Conservation (phyloP, 2,113 vertebrate genomes). For the Tapirus terrestris region DNA sequence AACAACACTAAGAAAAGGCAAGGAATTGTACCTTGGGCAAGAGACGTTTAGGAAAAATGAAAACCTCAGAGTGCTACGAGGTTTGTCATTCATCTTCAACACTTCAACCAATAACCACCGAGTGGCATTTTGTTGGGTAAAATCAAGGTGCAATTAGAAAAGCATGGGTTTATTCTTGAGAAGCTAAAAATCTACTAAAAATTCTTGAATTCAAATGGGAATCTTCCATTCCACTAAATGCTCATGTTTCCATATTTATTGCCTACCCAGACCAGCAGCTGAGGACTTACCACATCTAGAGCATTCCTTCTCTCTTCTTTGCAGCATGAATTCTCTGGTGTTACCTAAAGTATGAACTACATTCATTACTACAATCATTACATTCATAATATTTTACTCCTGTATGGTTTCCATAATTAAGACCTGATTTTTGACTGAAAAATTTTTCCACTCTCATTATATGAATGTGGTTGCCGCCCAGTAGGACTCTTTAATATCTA, state of each 20-base stretch:
- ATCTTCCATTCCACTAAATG: background rate
- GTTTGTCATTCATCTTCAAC: background rate
- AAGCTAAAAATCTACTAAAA: constrained; percentile 14
- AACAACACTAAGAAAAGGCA: background rate
- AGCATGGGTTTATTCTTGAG: background rate
- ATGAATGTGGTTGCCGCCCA: background rate
- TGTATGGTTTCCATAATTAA: background rate
- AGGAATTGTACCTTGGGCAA: background rate
- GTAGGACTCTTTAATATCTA: background rate
- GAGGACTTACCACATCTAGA: background rate
- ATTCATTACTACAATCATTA: background rate
- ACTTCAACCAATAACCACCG: background rate
- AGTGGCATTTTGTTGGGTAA: background rate
- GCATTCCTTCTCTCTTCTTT: background rate
- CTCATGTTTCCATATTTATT: background rate
- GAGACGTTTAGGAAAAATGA: background rate
- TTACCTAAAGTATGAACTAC: background rate
- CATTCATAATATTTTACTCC: constrained; percentile 4
- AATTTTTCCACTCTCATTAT: background rate
- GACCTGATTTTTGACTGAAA: constrained; percentile 13
- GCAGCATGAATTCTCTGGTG: background rate
- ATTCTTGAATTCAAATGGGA: background rate
- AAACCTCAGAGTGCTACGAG: background rate
- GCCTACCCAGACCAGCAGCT: background rate
- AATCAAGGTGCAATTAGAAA: constrained; percentile 37